These are phyloP conservation scores for Metopia argyrocephala DNA, from an alignment of 2,888 invertebrate species.

Conservation along the genomic window DNA sequence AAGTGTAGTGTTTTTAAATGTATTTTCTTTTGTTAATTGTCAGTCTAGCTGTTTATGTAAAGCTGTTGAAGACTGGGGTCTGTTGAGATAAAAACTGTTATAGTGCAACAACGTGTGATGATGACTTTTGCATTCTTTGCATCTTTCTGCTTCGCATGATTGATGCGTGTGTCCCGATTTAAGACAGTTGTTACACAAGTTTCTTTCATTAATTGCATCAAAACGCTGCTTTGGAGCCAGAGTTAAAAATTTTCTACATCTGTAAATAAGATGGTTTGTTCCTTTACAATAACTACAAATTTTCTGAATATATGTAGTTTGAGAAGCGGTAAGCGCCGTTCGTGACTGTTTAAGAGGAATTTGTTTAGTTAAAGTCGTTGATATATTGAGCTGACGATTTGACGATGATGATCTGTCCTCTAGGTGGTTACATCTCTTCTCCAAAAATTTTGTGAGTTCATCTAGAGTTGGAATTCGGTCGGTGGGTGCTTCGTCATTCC, in stretches of 20 bases:
- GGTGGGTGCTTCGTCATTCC: no score
- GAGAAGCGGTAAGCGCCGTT: background rate
- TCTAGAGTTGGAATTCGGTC: background rate
- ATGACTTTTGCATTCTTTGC: conserved; percentile 7
- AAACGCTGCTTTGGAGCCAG: no score
- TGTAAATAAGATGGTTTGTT: background rate
- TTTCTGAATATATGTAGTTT: background rate
- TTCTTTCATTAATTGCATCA: no score
- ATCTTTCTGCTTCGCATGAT: conserved; percentile 16
- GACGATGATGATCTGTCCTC: conserved; percentile 16
- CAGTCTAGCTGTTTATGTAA: no score
- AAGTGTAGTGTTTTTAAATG: no score
- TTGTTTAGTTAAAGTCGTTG: background rate
- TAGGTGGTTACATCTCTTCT: conserved; percentile 31
- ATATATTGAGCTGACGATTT: background rate
- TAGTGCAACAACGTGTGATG: conserved; percentile 1
- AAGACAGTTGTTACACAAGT: no score
- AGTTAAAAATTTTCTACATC: background rate
- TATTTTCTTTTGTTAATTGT: no score
- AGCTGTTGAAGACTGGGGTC: background rate
- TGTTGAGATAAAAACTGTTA: conserved; percentile 10
- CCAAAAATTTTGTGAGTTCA: conserved; percentile 19
- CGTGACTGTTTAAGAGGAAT: background rate
- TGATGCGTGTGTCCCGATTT: conserved; percentile 34
- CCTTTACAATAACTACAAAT: conserved; percentile 11